Percentiles rank a stretch among this genome's conserved stretches.
phyloP scores from a whole-genome alignment of 2,797 vertebrate species.

The Austrolebias charrua region DNA sequence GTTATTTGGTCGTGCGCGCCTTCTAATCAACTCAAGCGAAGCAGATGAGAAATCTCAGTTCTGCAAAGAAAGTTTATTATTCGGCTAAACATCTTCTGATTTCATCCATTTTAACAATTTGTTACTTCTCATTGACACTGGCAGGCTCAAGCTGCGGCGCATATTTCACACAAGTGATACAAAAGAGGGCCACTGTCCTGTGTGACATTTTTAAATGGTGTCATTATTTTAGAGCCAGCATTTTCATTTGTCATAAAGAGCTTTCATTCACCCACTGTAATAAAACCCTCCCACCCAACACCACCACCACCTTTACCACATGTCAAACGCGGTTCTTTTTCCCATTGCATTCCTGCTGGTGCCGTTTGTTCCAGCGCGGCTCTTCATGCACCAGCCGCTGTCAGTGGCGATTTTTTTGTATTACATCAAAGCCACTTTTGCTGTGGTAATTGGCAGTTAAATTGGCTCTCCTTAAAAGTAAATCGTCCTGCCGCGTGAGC shows the following conservation, averaged over 20 bases:
- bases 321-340: slow-evolving; percentile 19
- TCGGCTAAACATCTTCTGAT: background rate
- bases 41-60: background rate
- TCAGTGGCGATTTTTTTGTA: slow-evolving; percentile 40
- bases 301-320: slow-evolving; percentile 18
- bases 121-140: slow-evolving; percentile 5
- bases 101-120: background rate
- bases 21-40: background rate
- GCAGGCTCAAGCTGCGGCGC: background rate
- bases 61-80: slow-evolving; percentile 4
- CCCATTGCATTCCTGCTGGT: slow-evolving; percentile 13
- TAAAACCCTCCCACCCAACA: slow-evolving; percentile 8
- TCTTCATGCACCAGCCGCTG: slow-evolving; percentile 49
- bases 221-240: background rate
- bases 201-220: slow-evolving; percentile 12
- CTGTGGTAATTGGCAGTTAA: slow-evolving; percentile 56
- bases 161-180: background rate
- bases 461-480: slow-evolving; percentile 57
- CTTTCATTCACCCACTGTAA: slow-evolving; percentile 22
- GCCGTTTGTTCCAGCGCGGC: slow-evolving; percentile 14
- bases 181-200: background rate
- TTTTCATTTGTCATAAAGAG: slow-evolving; percentile 17
- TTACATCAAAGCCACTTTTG: slow-evolving; percentile 45
- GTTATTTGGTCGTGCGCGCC: background rate
- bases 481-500: slow-evolving; percentile 42